These are phyloP conservation scores for Nothobranchius furzeri DNA, from an alignment of 2,113 vertebrate species.

Conservation along the genomic window DNA sequence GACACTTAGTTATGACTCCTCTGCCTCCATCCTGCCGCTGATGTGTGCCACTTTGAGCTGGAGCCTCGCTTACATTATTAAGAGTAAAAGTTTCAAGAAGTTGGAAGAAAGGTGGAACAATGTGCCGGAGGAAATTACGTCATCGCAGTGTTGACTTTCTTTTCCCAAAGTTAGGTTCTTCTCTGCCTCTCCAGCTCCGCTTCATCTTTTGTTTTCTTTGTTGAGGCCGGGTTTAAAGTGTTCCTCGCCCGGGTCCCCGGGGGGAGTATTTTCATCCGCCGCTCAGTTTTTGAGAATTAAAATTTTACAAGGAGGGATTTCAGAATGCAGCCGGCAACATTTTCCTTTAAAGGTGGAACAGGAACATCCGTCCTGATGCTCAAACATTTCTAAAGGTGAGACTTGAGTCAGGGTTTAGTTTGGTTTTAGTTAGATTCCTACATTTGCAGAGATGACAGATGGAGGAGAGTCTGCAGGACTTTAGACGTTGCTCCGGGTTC, in stretches of 20 bases:
- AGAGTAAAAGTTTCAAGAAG: conserved; percentile 63
- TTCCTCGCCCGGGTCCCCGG: conserved; percentile 34
- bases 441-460: not conserved
- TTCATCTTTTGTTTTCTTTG: conserved; percentile 55
- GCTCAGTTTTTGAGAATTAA: conserved; percentile 56
- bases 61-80: conserved; percentile 58
- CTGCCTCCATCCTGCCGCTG: conserved; percentile 61
- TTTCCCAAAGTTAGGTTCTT: conserved; percentile 56
- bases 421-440: conserved; percentile 79
- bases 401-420: conserved; percentile 67
- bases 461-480: not conserved
- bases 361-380: conserved; percentile 22
- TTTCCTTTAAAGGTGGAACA: conserved; percentile 59
- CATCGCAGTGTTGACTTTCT: conserved; percentile 51
- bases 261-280: conserved; percentile 60
- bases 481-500: too few species aligned
- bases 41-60: conserved; percentile 63
- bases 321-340: conserved; percentile 52
- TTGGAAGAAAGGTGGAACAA: conserved; percentile 51
- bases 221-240: conserved; percentile 38
- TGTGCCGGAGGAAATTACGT: conserved; percentile 46
- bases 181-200: conserved; percentile 15
- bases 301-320: conserved; percentile 58
- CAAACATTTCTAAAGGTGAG: conserved; percentile 74
- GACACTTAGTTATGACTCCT: conserved; percentile 72